These are phyloP conservation scores for Rhabdophis nuchalis DNA, from an alignment of 2,797 vertebrate species.

Conservation along the genomic window DNA sequence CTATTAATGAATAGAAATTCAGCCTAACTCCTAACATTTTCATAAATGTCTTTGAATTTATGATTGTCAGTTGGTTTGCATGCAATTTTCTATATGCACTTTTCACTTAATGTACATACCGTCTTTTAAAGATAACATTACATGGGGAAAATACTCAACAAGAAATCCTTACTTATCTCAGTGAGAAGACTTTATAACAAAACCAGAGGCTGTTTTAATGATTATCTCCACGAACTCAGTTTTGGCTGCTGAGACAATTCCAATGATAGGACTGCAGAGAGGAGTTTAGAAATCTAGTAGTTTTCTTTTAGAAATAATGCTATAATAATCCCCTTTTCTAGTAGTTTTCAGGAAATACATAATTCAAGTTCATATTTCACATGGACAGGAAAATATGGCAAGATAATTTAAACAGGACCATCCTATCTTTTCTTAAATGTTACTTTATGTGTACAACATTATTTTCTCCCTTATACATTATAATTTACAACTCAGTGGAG, in stretches of 20 bases:
- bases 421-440: constrained; percentile 7
- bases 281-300: not conserved
- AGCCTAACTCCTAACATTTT: not conserved
- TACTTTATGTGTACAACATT: constrained; percentile 25
- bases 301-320: not conserved
- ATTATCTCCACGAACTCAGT: not conserved
- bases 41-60: not conserved
- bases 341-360: constrained; percentile 23
- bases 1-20: not conserved
- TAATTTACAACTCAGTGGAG: constrained; percentile 36
- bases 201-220: not conserved
- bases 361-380: constrained; percentile 39
- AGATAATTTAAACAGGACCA: constrained; percentile 26
- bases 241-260: not conserved
- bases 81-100: not conserved
- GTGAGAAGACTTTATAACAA: not conserved
- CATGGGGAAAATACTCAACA: not conserved
- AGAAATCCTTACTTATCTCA: not conserved
- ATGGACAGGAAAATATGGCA: constrained; percentile 31
- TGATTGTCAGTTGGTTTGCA: not conserved
- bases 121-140: not conserved
- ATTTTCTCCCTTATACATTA: constrained; percentile 36
- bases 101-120: not conserved
- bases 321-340: constrained; percentile 10
- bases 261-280: not conserved